phyloP scores from a whole-genome alignment of 1,140 invertebrate species.

The Argopecten irradians region DNA sequence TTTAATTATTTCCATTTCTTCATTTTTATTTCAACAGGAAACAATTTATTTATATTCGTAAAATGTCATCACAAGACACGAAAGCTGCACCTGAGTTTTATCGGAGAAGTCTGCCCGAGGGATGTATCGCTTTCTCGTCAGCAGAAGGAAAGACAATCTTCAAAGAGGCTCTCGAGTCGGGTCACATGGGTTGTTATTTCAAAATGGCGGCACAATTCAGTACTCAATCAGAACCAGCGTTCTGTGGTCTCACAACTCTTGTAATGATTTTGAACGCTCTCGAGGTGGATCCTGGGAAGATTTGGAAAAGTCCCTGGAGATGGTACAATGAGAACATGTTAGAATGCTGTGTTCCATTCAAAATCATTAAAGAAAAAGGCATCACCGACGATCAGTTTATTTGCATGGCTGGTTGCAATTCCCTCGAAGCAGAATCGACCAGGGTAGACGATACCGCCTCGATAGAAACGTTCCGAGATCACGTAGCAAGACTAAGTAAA shows the following conservation, averaged over 20 bases:
- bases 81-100: constrained; percentile 64
- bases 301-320: constrained; percentile 76
- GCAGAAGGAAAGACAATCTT: constrained; percentile 73
- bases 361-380: constrained; percentile 63
- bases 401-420: constrained; percentile 72
- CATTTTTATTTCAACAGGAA: too few species aligned
- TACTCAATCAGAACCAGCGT: constrained; percentile 77
- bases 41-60: too few species aligned
- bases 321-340: constrained; percentile 77
- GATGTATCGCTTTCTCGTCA: constrained; percentile 72
- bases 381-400: constrained; percentile 73
- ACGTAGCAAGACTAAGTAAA: constrained; percentile 54
- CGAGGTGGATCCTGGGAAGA: constrained; percentile 74
- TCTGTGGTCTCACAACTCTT: constrained; percentile 75
- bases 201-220: constrained; percentile 74
- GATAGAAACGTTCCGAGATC: constrained; percentile 56
- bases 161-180: constrained; percentile 66
- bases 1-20: too few species aligned
- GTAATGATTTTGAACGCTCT: constrained; percentile 75
- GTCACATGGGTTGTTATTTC: constrained; percentile 73
- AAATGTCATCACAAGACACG: background rate
- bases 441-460: constrained; percentile 33
- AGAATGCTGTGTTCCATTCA: constrained; percentile 73
- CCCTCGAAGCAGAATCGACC: constrained; percentile 47
- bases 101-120: constrained; percentile 67